A percentile compares a stretch with the other conserved stretches of the same genome.
Conservation (phyloP, 2,888 invertebrate genomes). For the Monopis laevigella region DNA sequence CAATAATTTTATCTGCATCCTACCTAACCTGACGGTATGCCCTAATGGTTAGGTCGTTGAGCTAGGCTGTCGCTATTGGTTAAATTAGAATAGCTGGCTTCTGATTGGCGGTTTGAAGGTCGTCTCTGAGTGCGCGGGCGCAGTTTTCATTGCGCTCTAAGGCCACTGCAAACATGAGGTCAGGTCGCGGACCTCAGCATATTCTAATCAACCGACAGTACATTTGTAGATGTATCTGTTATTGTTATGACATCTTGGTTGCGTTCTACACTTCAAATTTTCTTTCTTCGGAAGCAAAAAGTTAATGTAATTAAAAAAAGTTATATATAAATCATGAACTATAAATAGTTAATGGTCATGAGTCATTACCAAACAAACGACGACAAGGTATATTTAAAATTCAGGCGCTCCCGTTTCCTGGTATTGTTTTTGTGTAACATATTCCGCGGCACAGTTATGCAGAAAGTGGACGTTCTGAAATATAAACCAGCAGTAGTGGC, state of each 20-base stretch:
- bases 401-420: slow-evolving; percentile 1
- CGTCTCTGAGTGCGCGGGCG: slow-evolving; percentile 19
- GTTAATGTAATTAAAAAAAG: too few species aligned
- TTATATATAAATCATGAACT: too few species aligned
- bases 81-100: slow-evolving; percentile 2
- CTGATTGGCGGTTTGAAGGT: slow-evolving; percentile 13
- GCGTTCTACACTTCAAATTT: too few species aligned
- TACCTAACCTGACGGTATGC: too few species aligned
- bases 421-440: slow-evolving; percentile 8
- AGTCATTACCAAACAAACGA: too few species aligned
- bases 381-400: too few species aligned
- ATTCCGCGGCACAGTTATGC: slow-evolving; percentile 17
- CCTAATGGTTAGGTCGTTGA: slow-evolving; percentile 9
- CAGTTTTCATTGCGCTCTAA: slow-evolving; percentile 27
- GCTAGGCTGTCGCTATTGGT: slow-evolving; percentile 11
- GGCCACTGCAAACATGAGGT: slow-evolving; percentile 27
- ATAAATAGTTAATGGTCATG: too few species aligned
- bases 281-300: too few species aligned
- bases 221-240: too few species aligned
- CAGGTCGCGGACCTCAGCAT: slow-evolving; percentile 29
- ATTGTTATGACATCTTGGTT: too few species aligned
- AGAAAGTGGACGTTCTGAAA: slow-evolving; percentile 37
- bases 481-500: slow-evolving; percentile 31
- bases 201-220: slow-evolving; percentile 21
- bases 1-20: too few species aligned